Evolutionary conservation across 2,113 vertebrate species (phyloP).

Genomic region (Sterrhoptilus dennistouni): DNA sequence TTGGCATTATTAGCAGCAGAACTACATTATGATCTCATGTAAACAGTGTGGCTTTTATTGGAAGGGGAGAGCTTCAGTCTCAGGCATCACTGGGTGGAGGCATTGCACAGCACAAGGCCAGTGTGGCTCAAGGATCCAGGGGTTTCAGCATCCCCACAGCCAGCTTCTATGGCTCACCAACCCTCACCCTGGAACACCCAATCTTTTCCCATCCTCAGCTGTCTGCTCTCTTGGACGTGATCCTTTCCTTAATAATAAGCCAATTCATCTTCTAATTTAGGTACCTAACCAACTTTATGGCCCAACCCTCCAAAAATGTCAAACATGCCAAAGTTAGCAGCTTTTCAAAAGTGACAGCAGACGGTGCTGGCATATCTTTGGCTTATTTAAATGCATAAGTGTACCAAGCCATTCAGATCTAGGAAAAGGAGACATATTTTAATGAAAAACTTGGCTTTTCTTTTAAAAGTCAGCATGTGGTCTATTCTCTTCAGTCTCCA

Average conservation of each 20-base stretch:
- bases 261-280: background rate
- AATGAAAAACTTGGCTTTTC: slow-evolving; percentile 44
- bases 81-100: background rate
- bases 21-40: background rate
- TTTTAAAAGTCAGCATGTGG: background rate
- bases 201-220: background rate
- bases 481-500: slow-evolving; percentile 8
- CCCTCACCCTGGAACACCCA: background rate
- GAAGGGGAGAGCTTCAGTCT: background rate
- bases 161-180: background rate
- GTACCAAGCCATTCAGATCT: background rate
- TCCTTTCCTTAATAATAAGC: background rate
- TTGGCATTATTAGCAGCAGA: background rate
- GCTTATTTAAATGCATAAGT: background rate
- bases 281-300: background rate
- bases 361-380: background rate
- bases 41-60: background rate
- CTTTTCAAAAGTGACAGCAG: slow-evolving; percentile 6
- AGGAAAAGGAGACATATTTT: background rate
- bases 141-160: background rate
- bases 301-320: background rate
- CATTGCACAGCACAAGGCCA: fast-evolving
- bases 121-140: fast-evolving
- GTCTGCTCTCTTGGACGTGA: background rate
- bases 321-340: background rate